These are phyloP conservation scores for Actinia equina DNA, from an alignment of 64 coral and sea anemone species.

Conservation along the genomic window DNA sequence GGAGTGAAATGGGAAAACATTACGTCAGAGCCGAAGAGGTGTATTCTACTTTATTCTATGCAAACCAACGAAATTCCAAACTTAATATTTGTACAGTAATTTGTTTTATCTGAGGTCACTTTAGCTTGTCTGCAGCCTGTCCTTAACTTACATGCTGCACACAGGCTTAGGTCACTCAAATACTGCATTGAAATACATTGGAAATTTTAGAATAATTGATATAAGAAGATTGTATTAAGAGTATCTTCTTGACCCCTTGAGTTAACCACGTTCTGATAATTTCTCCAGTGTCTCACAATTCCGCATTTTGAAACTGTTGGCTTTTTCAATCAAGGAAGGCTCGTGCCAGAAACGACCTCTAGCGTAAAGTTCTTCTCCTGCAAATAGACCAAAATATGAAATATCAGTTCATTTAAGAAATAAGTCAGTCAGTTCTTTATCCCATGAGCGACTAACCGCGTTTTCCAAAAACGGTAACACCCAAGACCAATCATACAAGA, in stretches of 20 bases:
- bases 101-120: background rate
- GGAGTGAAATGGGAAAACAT: no score
- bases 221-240: background rate
- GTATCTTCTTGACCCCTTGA: background rate
- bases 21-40: no score
- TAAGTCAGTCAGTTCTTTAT: background rate
- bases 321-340: conserved; percentile 59
- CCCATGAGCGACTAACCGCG: no score
- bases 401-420: no score
- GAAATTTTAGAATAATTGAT: background rate
- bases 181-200: background rate
- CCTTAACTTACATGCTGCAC: no score
- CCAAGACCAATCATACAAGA: no score
- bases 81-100: background rate
- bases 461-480: no score
- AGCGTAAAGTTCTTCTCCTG: conserved; percentile 83
- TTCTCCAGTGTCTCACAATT: conserved; percentile 79
- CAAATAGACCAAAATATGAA: background rate
- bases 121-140: no score
- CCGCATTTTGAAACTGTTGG: conserved; percentile 64
- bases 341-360: conserved; percentile 93
- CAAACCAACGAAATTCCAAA: no score
- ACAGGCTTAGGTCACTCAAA: background rate
- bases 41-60: no score
- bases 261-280: conserved; percentile 17